A percentile compares a stretch with the other conserved stretches of the same genome.
These are phyloP conservation scores for Cettia cetti DNA, from an alignment of 2,113 vertebrate genomes.

Conservation along the genomic window DNA sequence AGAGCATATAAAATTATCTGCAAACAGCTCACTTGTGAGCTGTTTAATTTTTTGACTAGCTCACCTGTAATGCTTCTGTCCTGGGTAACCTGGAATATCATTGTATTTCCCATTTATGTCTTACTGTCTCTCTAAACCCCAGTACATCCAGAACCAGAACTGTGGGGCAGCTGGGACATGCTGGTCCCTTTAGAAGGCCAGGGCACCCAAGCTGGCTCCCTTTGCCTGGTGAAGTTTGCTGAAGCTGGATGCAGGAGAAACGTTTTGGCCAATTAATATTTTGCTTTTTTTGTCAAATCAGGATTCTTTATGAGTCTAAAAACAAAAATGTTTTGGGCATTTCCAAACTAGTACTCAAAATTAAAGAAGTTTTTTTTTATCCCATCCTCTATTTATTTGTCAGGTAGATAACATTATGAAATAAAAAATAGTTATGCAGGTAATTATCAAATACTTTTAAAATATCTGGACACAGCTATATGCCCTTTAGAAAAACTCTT, in stretches of 20 bases:
- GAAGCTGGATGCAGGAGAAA: neutral
- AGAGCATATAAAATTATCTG: neutral
- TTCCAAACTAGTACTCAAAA: neutral
- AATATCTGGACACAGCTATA: neutral
- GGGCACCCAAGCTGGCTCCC: neutral
- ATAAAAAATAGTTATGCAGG: neutral
- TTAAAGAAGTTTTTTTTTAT: neutral
- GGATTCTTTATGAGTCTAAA: neutral
- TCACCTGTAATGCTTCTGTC: accelerated
- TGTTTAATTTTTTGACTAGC: neutral
- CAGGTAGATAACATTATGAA: neutral
- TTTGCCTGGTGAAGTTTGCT: neutral
- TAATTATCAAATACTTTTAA: neutral
- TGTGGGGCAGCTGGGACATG: neutral
- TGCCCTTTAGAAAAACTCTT: neutral
- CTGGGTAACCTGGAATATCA: neutral
- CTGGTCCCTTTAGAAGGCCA: neutral
- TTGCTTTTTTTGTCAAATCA: neutral
- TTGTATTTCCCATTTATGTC: neutral
- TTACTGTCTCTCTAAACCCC: neutral
- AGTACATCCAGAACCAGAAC: neutral
- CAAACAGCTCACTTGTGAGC: neutral
- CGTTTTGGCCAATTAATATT: neutral
- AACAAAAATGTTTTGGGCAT: neutral
- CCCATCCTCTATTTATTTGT: neutral